Evolutionary conservation across 2,888 invertebrate species (phyloP).

Genomic region (Lycia hirtaria): DNA sequence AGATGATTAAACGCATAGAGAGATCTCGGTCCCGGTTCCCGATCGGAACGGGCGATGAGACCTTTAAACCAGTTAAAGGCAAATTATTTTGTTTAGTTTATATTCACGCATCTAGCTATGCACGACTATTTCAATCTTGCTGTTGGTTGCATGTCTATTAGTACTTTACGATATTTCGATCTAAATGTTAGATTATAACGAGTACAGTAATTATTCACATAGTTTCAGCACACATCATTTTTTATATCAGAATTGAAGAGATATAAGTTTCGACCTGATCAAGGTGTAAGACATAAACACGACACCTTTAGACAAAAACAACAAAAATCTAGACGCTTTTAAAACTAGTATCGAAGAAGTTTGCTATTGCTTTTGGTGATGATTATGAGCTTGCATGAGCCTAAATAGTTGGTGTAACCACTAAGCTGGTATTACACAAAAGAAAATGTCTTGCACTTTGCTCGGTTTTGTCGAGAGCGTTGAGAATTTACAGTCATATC

Average conservation of each 20-base stretch:
- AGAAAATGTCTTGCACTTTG: conserved; percentile 76
- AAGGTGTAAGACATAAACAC: conserved; percentile 77
- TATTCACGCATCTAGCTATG: conserved; percentile 84
- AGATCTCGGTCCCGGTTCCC: conserved; percentile 56
- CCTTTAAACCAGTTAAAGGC: conserved; percentile 64
- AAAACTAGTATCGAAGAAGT: conserved; percentile 49
- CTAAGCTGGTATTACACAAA: conserved; percentile 51
- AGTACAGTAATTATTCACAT: conserved; percentile 77
- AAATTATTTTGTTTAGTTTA: conserved; percentile 74
- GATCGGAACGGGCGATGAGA: conserved; percentile 60
- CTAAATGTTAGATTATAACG: conserved; percentile 77
- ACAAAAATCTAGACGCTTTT: conserved; percentile 63
- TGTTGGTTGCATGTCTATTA: conserved; percentile 80
- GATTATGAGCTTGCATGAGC: conserved; percentile 64
- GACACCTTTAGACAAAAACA: too few relatives aligned
- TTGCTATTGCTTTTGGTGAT: conserved; percentile 62
- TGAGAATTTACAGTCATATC: conserved; percentile 80
- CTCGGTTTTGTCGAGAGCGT: conserved; percentile 84
- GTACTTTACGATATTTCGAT: conserved; percentile 64
- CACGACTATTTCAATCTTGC: conserved; percentile 82
- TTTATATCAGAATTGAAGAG: conserved; percentile 73
- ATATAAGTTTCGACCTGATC: conserved; percentile 66
- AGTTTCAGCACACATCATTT: conserved; percentile 82
- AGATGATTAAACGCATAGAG: conserved; percentile 66
- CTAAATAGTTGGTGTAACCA: conserved; percentile 57